A percentile compares a stretch with the other conserved stretches of the same genome.
Evolutionary conservation across 2,797 vertebrate genomes (phyloP).

Genomic region (Iguana delicatissima): DNA sequence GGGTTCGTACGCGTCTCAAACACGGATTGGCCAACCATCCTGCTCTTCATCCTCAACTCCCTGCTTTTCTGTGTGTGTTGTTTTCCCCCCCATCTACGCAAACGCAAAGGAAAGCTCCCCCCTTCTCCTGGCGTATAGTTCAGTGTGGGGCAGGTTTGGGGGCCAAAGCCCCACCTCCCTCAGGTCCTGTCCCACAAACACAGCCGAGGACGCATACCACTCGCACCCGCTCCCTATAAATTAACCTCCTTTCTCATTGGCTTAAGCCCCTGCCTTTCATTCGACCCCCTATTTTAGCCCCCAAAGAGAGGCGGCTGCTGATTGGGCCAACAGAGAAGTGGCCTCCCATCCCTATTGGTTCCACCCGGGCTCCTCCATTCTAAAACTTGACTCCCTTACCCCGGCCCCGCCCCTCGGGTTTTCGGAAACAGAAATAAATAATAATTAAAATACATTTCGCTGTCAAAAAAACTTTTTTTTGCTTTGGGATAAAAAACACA

Average conservation of each 20-base stretch:
- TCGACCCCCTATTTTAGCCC: background rate
- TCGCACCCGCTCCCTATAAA: background rate
- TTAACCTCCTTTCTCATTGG: slow-evolving; percentile 6
- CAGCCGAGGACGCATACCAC: background rate
- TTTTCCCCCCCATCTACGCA: background rate
- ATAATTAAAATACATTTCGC: too few relatives aligned
- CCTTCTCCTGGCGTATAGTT: background rate
- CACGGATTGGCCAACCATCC: rapidly evolving
- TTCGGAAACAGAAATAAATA: too few relatives aligned
- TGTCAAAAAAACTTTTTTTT: too few relatives aligned
- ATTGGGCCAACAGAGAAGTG: background rate
- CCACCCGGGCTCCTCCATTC: background rate
- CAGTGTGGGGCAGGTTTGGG: slow-evolving; percentile 61
- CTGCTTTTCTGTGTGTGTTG: background rate
- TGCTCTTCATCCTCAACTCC: background rate
- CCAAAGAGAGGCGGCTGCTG: too few relatives aligned
- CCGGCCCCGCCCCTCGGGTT: slow-evolving; percentile 54
- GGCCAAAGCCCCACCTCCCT: background rate
- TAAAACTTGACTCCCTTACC: background rate
- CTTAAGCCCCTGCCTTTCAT: rapidly evolving
- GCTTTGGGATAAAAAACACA: too few relatives aligned
- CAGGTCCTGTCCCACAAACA: background rate
- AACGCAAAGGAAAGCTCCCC: background rate
- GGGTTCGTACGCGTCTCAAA: rapidly evolving
- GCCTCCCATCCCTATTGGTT: background rate